A percentile compares a stretch with the other conserved stretches of the same genome.
Evolutionary conservation across 2,113 vertebrate species (phyloP).

Genomic region (Hyaena hyaena): DNA sequence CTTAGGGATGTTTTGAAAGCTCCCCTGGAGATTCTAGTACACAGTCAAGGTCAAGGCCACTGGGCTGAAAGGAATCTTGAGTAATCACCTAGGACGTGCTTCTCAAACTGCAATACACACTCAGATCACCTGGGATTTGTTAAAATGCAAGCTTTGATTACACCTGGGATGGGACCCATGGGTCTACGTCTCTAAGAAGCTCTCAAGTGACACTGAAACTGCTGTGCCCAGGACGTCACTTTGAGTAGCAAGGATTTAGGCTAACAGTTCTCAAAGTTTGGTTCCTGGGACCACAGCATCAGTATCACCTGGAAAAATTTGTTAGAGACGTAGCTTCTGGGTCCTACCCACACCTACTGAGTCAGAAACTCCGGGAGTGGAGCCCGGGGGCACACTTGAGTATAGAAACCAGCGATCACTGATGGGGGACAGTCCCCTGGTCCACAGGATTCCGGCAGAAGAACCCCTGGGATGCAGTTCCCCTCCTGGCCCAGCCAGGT

Average conservation of each 20-base stretch:
- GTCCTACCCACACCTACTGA: neutral
- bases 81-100: neutral
- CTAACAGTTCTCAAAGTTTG: neutral
- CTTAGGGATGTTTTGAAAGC: neutral
- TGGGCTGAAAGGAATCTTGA: neutral
- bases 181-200: neutral
- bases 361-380: neutral
- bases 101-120: neutral
- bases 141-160: neutral
- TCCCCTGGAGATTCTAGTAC: neutral
- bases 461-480: neutral
- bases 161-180: neutral
- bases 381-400: accelerated
- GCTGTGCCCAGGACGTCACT: neutral
- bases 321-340: neutral
- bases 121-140: no score
- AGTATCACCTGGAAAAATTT: neutral
- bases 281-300: neutral
- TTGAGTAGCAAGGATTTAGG: neutral
- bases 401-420: neutral
- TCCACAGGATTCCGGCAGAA: neutral
- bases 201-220: neutral
- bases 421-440: no score
- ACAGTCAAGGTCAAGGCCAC: neutral
- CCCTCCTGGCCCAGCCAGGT: neutral